A percentile compares a stretch with the other conserved stretches of the same genome.
Evolutionary conservation across 2,888 invertebrate genomes (phyloP).

Genomic region (Polydrusus pterygomalis): DNA sequence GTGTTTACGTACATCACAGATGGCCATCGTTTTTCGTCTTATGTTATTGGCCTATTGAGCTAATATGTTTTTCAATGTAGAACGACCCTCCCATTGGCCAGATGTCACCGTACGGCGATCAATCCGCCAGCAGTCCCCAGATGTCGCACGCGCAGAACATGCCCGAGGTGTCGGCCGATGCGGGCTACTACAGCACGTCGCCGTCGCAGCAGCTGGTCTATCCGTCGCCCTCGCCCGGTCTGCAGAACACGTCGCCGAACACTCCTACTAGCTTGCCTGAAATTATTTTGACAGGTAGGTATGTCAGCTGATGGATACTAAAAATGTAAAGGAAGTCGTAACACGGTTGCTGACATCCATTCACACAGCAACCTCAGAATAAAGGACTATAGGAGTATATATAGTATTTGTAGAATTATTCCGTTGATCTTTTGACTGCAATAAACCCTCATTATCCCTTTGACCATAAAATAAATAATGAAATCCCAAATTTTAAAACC

Average conservation of each 20-base stretch:
- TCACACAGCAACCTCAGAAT: too few species aligned
- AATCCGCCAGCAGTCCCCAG: constrained; percentile 61
- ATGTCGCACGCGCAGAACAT: constrained; percentile 59
- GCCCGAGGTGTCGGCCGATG: constrained; percentile 69
- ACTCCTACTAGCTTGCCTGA: constrained; percentile 88
- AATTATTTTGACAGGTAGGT: constrained; percentile 91
- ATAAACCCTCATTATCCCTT: too few species aligned
- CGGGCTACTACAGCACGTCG: constrained; percentile 78
- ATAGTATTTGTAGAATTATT: too few species aligned
- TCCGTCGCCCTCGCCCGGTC: constrained; percentile 73
- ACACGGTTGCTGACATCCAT: too few species aligned
- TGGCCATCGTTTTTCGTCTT: constrained; percentile 17
- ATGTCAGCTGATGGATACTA: constrained; percentile 44
- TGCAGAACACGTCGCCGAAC: constrained; percentile 76
- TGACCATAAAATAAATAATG: too few species aligned
- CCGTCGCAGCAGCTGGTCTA: constrained; percentile 74
- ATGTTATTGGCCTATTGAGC: too few species aligned
- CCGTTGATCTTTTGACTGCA: too few species aligned
- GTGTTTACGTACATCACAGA: too few species aligned
- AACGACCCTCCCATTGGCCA: constrained; percentile 73
- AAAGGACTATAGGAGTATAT: too few species aligned
- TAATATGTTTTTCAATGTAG: constrained; percentile 65
- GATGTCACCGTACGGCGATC: constrained; percentile 63
- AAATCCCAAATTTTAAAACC: too few species aligned
- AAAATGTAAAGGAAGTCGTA: too few species aligned